Conservation (phyloP, 2,888 invertebrate species). For the Polyommatus iphigenia region DNA sequence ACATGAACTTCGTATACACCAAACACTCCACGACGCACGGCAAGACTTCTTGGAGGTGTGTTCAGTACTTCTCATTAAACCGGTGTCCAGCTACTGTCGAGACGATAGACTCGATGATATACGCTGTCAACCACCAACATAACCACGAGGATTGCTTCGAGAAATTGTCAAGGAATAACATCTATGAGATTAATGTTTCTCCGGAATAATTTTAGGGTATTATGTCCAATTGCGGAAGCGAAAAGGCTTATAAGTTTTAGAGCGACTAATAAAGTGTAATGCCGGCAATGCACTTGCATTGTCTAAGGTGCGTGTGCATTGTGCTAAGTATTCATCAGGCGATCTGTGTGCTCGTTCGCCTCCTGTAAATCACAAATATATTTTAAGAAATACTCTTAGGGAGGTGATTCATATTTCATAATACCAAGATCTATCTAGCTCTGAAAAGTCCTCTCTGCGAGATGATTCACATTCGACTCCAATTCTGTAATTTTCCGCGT, state of each 20-base stretch:
- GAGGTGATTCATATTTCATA: too few species aligned
- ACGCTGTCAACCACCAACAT: constrained; percentile 73
- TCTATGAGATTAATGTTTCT: constrained; percentile 74
- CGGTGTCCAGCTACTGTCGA: constrained; percentile 76
- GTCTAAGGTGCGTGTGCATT: neutral
- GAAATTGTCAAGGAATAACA: constrained; percentile 69
- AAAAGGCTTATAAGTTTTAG: neutral
- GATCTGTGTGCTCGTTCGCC: neutral
- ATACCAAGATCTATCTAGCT: too few species aligned
- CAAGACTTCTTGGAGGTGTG: constrained; percentile 77
- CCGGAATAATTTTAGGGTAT: constrained; percentile 51
- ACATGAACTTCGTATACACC: constrained; percentile 77
- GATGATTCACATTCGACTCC: too few species aligned
- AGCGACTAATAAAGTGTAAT: neutral
- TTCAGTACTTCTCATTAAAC: constrained; percentile 76
- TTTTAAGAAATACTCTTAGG: too few species aligned
- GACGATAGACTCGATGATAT: constrained; percentile 74
- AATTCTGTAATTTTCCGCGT: too few species aligned
- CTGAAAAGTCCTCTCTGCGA: too few species aligned
- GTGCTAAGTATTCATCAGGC: neutral
- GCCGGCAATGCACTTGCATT: too few species aligned
- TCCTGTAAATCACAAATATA: neutral
- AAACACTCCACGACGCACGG: constrained; percentile 78
- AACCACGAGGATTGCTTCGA: constrained; percentile 76
- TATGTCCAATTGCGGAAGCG: neutral